Evolutionary conservation across 1,140 invertebrate genomes (phyloP), one percentile per base, ranked within the genome.

Genomic region (Drosophila tsacasi): DNA sequence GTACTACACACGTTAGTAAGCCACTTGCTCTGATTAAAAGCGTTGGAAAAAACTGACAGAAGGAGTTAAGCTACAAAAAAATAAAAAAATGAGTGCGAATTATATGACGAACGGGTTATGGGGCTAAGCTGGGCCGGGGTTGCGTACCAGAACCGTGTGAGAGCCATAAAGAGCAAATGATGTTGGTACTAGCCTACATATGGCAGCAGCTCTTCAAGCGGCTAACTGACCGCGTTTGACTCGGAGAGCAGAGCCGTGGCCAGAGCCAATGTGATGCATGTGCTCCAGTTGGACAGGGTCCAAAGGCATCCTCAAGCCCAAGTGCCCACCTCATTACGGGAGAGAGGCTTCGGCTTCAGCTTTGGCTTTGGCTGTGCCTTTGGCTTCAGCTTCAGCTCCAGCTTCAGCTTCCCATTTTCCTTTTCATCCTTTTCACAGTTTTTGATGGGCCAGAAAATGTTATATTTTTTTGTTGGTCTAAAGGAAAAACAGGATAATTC

Each of bases 21-120:
- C 83, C 84, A 86, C 84, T 86, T 86, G 83, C 84, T 86, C 83
- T 86, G 83, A 86, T 86, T 86, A 89, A 87, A 73, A 86, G 42
- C 37, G 21, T 55, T 57, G 58, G 21, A 32, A 23, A 55, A 55
- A 23, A 32, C 30, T 13, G 10, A 49, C 68, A 54, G 23, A 44
- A 72, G 47, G 67, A 74, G 57, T 52, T 46, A 30, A 50, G 17
- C 6, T 49, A 17, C 3, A 27, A 10, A 17, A 49, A 46, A 67
- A 61, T 8, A 17, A 49, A 46, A 67, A 62, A 63, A 74, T 74
- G 69, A 74, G 69, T 74, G 72, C 72, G 75, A 81, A 71, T 83
- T 87, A 68, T 83, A 86, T 89, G 83, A 63, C 74, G 76, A 87
- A 83, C 83, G 67, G 83, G 80, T 86, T 83, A 74, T 63, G 83